phyloP scores from a whole-genome alignment of 2,888 invertebrate species.

The Brachynemurus nebulosus region DNA sequence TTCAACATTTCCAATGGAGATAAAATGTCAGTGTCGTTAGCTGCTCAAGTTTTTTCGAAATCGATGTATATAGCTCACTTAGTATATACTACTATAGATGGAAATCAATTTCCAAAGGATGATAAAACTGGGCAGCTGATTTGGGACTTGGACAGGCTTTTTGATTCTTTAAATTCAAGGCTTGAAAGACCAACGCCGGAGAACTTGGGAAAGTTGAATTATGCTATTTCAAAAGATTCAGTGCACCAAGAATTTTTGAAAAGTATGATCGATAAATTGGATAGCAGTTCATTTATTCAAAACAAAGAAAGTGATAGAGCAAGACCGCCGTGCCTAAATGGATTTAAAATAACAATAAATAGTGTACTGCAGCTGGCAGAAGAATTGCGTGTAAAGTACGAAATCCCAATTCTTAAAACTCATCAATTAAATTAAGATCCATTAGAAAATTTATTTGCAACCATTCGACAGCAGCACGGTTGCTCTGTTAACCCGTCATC shows the following conservation, averaged over 20 bases:
- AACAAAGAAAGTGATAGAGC: not conserved
- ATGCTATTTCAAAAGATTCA: conserved; percentile 1
- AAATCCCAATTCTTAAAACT: conserved; percentile 1
- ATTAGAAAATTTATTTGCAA: not conserved
- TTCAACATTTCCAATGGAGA: not conserved
- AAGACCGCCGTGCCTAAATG: not conserved
- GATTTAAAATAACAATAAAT: conserved; percentile 1
- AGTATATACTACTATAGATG: conserved; percentile 1
- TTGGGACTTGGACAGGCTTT: not conserved
- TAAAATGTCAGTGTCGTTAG: conserved; percentile 1
- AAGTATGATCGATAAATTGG: not conserved
- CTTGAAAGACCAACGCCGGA: not conserved
- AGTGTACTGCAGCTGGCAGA: not conserved
- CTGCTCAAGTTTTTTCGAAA: not conserved
- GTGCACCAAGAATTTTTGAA: not conserved
- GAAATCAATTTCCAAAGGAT: not conserved
- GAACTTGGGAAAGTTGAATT: not conserved
- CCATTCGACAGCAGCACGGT: not conserved
- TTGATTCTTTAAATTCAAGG: not conserved
- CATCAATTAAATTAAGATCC: not conserved
- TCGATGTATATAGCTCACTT: not conserved
- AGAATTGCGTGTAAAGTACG: not conserved
- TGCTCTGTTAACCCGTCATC: not conserved
- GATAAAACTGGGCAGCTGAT: not conserved
- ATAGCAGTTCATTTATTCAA: not conserved